Conservation (phyloP, 2,797 vertebrate species). For the Lepilemur septentrionalis region DNA sequence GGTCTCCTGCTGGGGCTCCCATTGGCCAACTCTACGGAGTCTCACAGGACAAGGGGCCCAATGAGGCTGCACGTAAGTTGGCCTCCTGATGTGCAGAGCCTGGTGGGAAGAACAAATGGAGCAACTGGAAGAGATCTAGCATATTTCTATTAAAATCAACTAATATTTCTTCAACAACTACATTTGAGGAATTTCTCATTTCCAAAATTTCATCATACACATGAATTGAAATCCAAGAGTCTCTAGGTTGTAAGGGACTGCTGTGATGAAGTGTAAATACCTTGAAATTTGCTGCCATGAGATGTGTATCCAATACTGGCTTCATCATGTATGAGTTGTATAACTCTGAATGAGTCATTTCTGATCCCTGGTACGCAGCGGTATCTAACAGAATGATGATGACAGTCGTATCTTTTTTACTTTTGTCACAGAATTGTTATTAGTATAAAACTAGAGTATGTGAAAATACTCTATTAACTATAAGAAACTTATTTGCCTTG, state of each 20-base stretch:
- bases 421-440: neutral
- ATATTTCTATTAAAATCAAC: neutral
- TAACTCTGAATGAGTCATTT: neutral
- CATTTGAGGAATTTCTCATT: neutral
- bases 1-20: neutral
- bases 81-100: neutral
- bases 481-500: conserved; percentile 15
- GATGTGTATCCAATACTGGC: neutral
- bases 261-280: neutral
- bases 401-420: neutral
- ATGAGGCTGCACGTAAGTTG: neutral
- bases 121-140: neutral
- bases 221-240: neutral
- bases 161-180: neutral
- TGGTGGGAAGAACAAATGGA: neutral
- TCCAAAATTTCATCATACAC: neutral
- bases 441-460: neutral
- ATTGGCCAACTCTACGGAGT: neutral
- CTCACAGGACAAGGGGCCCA: neutral
- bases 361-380: neutral
- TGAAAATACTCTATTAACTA: neutral
- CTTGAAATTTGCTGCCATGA: neutral
- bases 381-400: neutral
- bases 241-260: neutral
- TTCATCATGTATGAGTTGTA: neutral